Evolutionary conservation across 2,797 vertebrate species (phyloP), one percentile per base, ranked within the genome.

Genomic region (Pygocentrus nattereri): DNA sequence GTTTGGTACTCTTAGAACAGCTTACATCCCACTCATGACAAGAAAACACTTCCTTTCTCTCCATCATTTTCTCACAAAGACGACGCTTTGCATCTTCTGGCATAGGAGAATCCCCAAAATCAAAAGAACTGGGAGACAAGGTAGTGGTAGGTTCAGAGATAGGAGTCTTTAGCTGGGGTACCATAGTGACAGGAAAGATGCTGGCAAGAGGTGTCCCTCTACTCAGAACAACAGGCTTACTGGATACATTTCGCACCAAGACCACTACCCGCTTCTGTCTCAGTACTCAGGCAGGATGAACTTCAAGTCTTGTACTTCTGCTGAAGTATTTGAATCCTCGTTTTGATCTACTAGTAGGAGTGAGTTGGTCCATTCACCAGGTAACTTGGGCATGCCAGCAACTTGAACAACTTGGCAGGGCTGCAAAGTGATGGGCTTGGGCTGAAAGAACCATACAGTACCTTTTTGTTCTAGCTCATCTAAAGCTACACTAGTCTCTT

Each of bases 221-320:
- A 7, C 67, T 82, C 52, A 82, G 3, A 11, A 13, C 19, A 1
- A 84, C 52, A 2, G 25, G 23, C 25, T 10, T 81, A 0, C 1
- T 34, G n/a, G 79, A 84, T 5, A 27, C 1, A 34, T 84, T 84
- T 10, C 25, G 50, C 0, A 81, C 25, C 2, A 68, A 81, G 2
- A 84, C 79, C 10, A 11, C 25, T 4, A 83, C 18, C 0, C 6
- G 25, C 19, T 47, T 7, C 0, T 15, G 21, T 6, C 27, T 61
- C 6, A 78, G 12, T 23, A 30, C 75, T n/a, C 34, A 74, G 8
- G 13, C 79, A 0, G 38, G 8, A 25, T 85, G 70, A 6, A 81
- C 11, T 69, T 84, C 68, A 18, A 52, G 75, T 27, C 67, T 6
- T 70, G n/a, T 5, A 65, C 3, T 4, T 2, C 54, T 16, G n/a